Percentiles rank a stretch among this genome's conserved stretches.
These are phyloP conservation scores for Listronotus oregonensis DNA, from an alignment of 1,140 invertebrate genomes.

Conservation along the genomic window DNA sequence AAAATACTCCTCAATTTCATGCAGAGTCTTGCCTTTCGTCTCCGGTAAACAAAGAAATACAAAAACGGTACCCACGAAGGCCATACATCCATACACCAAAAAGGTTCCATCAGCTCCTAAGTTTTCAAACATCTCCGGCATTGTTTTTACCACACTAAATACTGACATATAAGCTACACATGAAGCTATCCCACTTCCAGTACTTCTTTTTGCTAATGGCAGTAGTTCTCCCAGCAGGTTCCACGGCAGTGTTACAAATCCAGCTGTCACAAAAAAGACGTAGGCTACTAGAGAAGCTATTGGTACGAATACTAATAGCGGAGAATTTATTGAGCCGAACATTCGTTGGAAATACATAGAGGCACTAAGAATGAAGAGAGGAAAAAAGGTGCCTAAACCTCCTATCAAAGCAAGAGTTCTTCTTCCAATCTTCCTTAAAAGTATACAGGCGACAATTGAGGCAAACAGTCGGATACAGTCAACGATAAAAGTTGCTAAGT, in stretches of 20 bases:
- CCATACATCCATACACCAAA: constrained; percentile 53
- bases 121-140: constrained; percentile 59
- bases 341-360: constrained; percentile 39
- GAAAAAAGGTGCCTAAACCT: too few relatives aligned
- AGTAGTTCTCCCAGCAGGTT: constrained; percentile 71
- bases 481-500: constrained; percentile 67
- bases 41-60: constrained; percentile 74
- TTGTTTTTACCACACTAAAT: too few relatives aligned
- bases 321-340: too few relatives aligned
- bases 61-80: constrained; percentile 67
- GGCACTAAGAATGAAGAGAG: constrained; percentile 35
- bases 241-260: constrained; percentile 71
- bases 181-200: too few relatives aligned
- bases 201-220: constrained; percentile 44
- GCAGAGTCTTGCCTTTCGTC: constrained; percentile 76
- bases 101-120: constrained; percentile 63
- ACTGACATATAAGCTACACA: too few relatives aligned
- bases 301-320: too few relatives aligned
- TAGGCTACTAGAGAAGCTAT: too few relatives aligned
- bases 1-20: constrained; percentile 73
- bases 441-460: constrained; percentile 62
- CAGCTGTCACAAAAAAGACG: constrained; percentile 47
- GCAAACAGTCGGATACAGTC: constrained; percentile 70
- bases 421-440: constrained; percentile 42
- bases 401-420: too few relatives aligned